Conservation (phyloP, 2,888 invertebrate genomes). For the Boloria euphrosyne region DNA sequence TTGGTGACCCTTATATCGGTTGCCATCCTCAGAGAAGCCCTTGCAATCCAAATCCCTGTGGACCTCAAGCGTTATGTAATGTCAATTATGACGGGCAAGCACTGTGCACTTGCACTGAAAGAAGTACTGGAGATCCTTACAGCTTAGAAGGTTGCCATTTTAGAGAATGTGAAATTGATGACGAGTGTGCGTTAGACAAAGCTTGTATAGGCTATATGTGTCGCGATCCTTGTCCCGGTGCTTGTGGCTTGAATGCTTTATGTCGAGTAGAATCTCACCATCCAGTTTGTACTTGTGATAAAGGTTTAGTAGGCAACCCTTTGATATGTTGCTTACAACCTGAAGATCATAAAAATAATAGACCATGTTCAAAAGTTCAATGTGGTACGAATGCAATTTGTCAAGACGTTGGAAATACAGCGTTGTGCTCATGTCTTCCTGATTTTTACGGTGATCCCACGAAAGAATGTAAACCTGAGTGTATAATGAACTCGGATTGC, state of each 20-base stretch:
- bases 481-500: constrained; percentile 92
- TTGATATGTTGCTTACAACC: constrained; percentile 86
- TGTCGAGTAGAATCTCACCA: constrained; percentile 90
- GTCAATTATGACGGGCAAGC: constrained; percentile 86
- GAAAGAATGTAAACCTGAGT: constrained; percentile 89
- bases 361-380: constrained; percentile 88
- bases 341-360: constrained; percentile 78
- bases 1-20: constrained; percentile 91
- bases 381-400: constrained; percentile 92
- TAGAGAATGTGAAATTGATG: constrained; percentile 91
- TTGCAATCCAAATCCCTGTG: constrained; percentile 91
- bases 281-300: constrained; percentile 89
- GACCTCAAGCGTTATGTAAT: constrained; percentile 88
- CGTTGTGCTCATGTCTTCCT: constrained; percentile 89
- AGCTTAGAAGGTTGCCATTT: constrained; percentile 87
- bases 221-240: constrained; percentile 90
- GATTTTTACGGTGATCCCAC: constrained; percentile 91
- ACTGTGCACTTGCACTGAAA: constrained; percentile 88
- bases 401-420: constrained; percentile 85
- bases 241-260: constrained; percentile 88
- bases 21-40: constrained; percentile 87
- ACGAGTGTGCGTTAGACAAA: constrained; percentile 87
- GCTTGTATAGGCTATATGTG: constrained; percentile 92
- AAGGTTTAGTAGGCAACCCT: constrained; percentile 89
- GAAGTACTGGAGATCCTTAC: constrained; percentile 89